Evolutionary conservation across 1,140 invertebrate species (phyloP).

Genomic region (Pseudomyrmex flavicornis): DNA sequence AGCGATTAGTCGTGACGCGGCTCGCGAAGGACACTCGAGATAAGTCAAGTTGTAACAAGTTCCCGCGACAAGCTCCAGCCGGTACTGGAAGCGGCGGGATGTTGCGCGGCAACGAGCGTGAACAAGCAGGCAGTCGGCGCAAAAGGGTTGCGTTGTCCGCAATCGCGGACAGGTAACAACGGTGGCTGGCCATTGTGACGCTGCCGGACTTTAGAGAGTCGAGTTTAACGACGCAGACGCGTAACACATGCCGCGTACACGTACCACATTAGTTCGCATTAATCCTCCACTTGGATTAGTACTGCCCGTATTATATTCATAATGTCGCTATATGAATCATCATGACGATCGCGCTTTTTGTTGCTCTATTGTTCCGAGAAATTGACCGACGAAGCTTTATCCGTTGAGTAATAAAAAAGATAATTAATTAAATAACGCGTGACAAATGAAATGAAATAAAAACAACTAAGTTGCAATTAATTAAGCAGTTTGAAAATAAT

Average conservation of each 20-base stretch:
- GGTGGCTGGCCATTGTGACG: slow-evolving; percentile 49
- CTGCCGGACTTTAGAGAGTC: background rate
- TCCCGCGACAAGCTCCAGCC: slow-evolving; percentile 18
- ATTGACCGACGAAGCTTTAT: background rate
- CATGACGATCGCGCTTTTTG: background rate
- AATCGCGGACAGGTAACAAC: slow-evolving; percentile 54
- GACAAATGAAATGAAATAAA: too few species aligned
- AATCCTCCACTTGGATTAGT: slow-evolving; percentile 80
- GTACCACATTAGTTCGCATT: slow-evolving; percentile 80
- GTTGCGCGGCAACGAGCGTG: background rate
- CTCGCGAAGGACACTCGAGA: slow-evolving; percentile 22
- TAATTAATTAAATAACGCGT: too few species aligned
- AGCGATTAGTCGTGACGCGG: slow-evolving; percentile 44
- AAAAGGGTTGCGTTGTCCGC: slow-evolving; percentile 27
- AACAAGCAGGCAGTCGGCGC: slow-evolving; percentile 41
- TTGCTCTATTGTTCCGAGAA: slow-evolving; percentile 62
- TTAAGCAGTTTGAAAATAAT: too few species aligned
- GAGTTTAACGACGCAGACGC: slow-evolving; percentile 74
- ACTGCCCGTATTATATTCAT: slow-evolving; percentile 81
- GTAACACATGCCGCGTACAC: slow-evolving; percentile 77
- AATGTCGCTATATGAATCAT: slow-evolving; percentile 34
- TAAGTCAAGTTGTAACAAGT: slow-evolving; percentile 53
- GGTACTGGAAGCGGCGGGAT: slow-evolving; percentile 39
- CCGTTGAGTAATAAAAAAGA: too few species aligned
- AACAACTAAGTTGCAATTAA: too few species aligned